Base-by-base conservation (phyloP, 2,888 invertebrate species). In the Pasiphila rectangulata region DNA sequence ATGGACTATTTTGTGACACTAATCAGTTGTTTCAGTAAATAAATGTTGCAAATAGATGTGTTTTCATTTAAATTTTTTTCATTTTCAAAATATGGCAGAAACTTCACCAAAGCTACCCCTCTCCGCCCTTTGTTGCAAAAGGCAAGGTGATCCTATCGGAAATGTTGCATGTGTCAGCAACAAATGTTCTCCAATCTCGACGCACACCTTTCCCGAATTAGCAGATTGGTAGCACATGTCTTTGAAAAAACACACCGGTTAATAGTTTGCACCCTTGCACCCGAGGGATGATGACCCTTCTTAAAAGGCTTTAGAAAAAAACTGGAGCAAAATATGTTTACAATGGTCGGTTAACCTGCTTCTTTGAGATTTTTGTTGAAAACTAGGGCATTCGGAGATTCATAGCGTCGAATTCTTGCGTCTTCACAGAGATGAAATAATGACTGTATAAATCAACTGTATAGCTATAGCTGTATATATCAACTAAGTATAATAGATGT, bases 181-280 rank as follows among this genome's bases (percentile, higher is more conserved):
- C 53, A 53, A 57, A 57, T 51, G 56, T 49, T 35, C 35, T 37
- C 39, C 51, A 58, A 56, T 61, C 59, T 57, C 59, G 55, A 45
- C 27, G 37, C 62, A 69, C 79, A 81, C 82, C 82, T 85, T 86
- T 80, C 59, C 63, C 46, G 81, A 85, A 85, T 87, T 87, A 83
- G 86, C 82, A 76, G 82, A 59, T 56, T 56, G 54, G 68, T 77
- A 82, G 80, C 87, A 84, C 81, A 85, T 86, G 86, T 37, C 75
- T 76, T 65, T 57, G 72, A 73, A 84, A 87, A 86, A 87, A 84
- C 55, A 67, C 76, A 75, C 87, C 87, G 83, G 87, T 81, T 86
- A 81, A 83, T 71, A 75, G 69, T 72, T 72, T 74, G 70, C 42
- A 38, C 59, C 39, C 24, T 27, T 34, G 40, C 45, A 45, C 48